A percentile compares a stretch with the other conserved stretches of the same genome.
phyloP scores from a whole-genome alignment of 2,888 invertebrate species.

The Lepidocyrtoides sp. region DNA sequence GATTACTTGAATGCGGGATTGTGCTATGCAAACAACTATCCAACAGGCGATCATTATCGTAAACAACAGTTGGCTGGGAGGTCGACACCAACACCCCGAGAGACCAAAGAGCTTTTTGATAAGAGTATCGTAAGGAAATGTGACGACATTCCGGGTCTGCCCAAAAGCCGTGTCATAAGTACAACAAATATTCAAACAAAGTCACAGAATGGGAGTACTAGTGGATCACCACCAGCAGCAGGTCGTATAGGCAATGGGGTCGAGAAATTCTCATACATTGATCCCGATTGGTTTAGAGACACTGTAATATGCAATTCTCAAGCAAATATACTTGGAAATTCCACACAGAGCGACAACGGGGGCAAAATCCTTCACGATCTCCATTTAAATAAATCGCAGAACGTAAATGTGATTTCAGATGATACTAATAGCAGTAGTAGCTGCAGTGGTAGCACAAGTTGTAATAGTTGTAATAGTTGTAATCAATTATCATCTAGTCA shows the following conservation, averaged over 20 bases:
- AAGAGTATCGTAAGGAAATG: constrained; percentile 68
- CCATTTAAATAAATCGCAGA: constrained; percentile 76
- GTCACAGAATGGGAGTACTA: not conserved
- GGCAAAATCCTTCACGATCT: constrained; percentile 67
- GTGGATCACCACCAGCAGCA: constrained; percentile 26
- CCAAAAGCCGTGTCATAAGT: constrained; percentile 62
- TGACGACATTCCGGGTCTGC: constrained; percentile 79
- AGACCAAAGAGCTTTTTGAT: constrained; percentile 77
- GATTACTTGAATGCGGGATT: constrained; percentile 50
- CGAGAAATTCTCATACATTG: constrained; percentile 84
- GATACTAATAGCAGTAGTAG: constrained; percentile 65
- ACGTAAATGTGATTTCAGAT: constrained; percentile 49
- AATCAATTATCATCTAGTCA: constrained; percentile 67
- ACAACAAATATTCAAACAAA: constrained; percentile 56
- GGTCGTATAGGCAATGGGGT: constrained; percentile 57
- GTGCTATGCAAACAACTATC: constrained; percentile 67
- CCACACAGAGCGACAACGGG: constrained; percentile 53
- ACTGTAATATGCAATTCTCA: constrained; percentile 84
- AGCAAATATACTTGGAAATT: constrained; percentile 79
- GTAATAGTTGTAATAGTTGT: no score
- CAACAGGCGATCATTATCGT: constrained; percentile 60
- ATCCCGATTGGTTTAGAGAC: constrained; percentile 85
- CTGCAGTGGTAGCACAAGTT: constrained; percentile 65
- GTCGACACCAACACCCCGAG: constrained; percentile 55
- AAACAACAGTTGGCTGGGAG: constrained; percentile 56